Base-by-base conservation (phyloP, 2,113 vertebrate genomes). In the Kryptolebias marmoratus region DNA sequence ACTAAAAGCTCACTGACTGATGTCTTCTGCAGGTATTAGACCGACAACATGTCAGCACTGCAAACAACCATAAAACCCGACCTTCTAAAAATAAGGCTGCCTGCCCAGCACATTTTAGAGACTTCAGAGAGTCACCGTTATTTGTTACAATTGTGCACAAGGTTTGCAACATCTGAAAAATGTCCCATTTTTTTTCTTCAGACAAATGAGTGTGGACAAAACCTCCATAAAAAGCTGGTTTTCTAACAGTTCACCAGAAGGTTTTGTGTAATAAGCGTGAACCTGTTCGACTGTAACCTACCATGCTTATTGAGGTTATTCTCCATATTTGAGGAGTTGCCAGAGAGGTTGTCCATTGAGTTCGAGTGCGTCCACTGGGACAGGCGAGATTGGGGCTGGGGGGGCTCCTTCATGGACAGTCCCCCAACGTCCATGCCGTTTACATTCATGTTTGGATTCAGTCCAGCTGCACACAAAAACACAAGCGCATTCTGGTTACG, bases 311-410 rank as follows among this genome's bases (percentile, higher is more conserved):
- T 95, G 91, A 96, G 95, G 93, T 95, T 97, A 92, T 95, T 95
- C 90, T 98, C 97, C 92, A 97, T 94, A 48, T 96, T 95, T 90
- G 95, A 93, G 90, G 96, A 94, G 93, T 94, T 96, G 92, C 94
- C 95, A 85, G 96, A 92, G 80, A 97, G 90, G 91, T 87, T 96
- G 83, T 98, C 97, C 93, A 98, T 95, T 60, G 97, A 95, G 92
- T 95, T 98, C 82, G 96, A 94, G 93, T 99, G 97, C 81, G 97
- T 99, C 97, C 97, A 99, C 91, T 99, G 97, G 82, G 97, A 97
- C 91, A 99, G 95, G 87, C 97, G 96, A 66, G 97, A 99, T 87
- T 98, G 97, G 87, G 97, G 96, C 94, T 96, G 97, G 81, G 95
- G 95, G 58, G 95, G 94, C 87, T 99, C 97, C 95, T 99, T 99